phyloP scores from a whole-genome alignment of 2,797 vertebrate genomes.

The Stomatorhinus walkeri region DNA sequence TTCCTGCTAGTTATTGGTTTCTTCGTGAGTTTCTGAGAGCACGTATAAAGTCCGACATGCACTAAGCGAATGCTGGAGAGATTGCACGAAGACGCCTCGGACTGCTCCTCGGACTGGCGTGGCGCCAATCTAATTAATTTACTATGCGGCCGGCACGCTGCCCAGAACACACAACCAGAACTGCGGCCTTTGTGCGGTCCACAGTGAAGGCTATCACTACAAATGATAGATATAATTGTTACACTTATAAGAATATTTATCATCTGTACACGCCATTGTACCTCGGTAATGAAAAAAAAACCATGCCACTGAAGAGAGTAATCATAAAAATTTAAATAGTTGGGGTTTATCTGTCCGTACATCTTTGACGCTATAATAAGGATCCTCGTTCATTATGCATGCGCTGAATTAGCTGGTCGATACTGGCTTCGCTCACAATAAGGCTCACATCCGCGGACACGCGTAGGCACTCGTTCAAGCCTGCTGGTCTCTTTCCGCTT shows the following conservation, averaged over 20 bases:
- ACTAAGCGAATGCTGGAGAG: constrained; percentile 14
- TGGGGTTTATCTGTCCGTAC: background rate
- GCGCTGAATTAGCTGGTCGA: constrained; percentile 26
- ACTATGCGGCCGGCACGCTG: constrained; percentile 27
- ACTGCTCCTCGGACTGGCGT: constrained; percentile 23
- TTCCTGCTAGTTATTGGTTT: background rate
- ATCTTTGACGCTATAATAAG: background rate
- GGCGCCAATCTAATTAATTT: constrained; percentile 38
- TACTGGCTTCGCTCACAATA: constrained; percentile 31
- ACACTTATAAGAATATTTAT: constrained; percentile 27
- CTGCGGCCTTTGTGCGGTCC: constrained; percentile 27
- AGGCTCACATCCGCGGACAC: constrained; percentile 25
- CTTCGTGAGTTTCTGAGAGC: background rate
- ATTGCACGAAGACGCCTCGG: constrained; percentile 28
- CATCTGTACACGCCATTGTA: constrained; percentile 30
- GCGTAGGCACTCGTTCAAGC: background rate
- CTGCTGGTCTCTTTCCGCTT: background rate
- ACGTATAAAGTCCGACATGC: background rate
- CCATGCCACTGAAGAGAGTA: constrained; percentile 4
- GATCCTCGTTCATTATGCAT: background rate
- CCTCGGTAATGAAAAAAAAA: constrained; percentile 31
- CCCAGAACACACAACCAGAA: constrained; percentile 33
- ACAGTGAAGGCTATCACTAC: constrained; percentile 32
- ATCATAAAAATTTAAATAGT: constrained; percentile 19
- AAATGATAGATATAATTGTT: constrained; percentile 36